phyloP scores from a whole-genome alignment of 2,888 invertebrate species.

The Calameuta pallipes region DNA sequence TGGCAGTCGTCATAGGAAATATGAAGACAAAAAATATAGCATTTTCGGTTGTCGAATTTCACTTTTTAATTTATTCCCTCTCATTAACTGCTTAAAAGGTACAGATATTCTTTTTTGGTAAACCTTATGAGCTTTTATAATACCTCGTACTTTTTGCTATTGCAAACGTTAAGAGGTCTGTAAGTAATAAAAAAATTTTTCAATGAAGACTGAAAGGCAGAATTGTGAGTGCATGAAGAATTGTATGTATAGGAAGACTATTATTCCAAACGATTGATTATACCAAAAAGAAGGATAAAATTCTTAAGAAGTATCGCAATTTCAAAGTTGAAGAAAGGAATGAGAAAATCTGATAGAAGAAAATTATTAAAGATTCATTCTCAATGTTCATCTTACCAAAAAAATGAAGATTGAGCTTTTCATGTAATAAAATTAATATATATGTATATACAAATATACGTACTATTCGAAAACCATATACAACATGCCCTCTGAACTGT shows the following conservation, averaged over 20 bases:
- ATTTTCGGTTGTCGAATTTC: background rate
- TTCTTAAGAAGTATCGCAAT: background rate
- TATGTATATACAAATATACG: constrained; percentile 69
- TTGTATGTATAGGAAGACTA: background rate
- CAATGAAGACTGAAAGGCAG: background rate
- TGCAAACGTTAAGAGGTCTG: background rate
- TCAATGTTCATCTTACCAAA: background rate
- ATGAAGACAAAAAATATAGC: background rate
- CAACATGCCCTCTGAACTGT: constrained; percentile 98
- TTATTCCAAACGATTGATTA: background rate
- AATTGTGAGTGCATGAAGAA: background rate
- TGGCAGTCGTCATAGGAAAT: background rate
- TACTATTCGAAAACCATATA: constrained; percentile 99
- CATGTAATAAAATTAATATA: background rate
- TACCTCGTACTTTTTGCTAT: background rate
- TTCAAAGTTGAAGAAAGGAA: background rate
- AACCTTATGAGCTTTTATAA: background rate
- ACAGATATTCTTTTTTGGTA: background rate
- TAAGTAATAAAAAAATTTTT: background rate
- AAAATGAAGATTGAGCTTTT: background rate
- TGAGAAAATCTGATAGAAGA: background rate
- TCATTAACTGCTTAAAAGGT: background rate
- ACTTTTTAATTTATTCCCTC: background rate
- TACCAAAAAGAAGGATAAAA: background rate
- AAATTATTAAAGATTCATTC: background rate